Evolutionary conservation across 23 tunicate species (phyloP).

Genomic region (Corella eumyota): DNA sequence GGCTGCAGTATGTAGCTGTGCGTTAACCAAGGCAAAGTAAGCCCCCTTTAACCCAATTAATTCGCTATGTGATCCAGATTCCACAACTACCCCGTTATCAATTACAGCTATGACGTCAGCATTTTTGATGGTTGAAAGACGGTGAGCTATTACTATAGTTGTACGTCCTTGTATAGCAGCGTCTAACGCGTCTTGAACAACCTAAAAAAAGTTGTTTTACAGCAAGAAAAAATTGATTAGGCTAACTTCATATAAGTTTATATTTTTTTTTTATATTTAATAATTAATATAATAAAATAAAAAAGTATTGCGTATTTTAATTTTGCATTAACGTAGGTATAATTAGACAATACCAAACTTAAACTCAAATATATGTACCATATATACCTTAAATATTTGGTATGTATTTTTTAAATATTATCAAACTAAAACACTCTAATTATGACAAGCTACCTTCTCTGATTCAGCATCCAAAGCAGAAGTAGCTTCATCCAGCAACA

Average conservation of each 20-base stretch:
- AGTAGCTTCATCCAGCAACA: slow-evolving; percentile 92
- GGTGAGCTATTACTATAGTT: slow-evolving; percentile 58
- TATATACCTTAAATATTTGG: no score
- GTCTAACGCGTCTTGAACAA: slow-evolving; percentile 77
- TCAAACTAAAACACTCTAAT: no score
- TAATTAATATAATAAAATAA: no score
- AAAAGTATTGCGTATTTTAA: no score
- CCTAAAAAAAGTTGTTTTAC: no score
- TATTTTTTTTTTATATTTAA: background rate
- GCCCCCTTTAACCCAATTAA: slow-evolving; percentile 46
- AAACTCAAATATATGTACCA: no score
- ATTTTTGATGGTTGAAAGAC: slow-evolving; percentile 59
- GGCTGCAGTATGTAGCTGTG: slow-evolving; percentile 11
- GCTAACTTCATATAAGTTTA: background rate
- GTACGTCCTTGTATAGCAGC: slow-evolving; percentile 55
- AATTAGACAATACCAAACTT: no score
- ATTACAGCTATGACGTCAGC: slow-evolving; percentile 63
- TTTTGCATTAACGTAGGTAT: no score
- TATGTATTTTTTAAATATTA: no score
- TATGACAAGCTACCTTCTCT: no score
- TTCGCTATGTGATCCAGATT: slow-evolving; percentile 50
- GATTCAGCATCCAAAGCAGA: slow-evolving; percentile 92
- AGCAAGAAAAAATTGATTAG: background rate
- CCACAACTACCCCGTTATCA: slow-evolving; percentile 53
- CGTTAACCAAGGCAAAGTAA: slow-evolving; percentile 37